Evolutionary conservation across 2,888 invertebrate species (phyloP).

Genomic region (Sisyra terminalis): DNA sequence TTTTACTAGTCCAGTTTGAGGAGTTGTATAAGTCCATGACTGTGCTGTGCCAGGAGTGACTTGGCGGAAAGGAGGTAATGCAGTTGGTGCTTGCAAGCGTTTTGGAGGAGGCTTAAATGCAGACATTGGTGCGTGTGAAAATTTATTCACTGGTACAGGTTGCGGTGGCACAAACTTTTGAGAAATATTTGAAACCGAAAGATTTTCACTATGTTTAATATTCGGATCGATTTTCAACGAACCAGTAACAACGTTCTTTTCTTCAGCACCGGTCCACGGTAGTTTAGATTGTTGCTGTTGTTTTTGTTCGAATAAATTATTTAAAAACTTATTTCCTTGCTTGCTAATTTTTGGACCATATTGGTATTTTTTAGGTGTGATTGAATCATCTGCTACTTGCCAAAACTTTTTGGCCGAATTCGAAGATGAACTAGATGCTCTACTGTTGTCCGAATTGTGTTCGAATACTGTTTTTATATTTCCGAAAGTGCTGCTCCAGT

Average conservation of each 20-base stretch:
- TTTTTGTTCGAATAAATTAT: slow-evolving; percentile 26
- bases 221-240: slow-evolving; percentile 25
- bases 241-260: slow-evolving; percentile 25
- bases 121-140: slow-evolving; percentile 61
- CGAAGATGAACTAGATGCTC: slow-evolving; percentile 32
- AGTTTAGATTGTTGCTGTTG: slow-evolving; percentile 21
- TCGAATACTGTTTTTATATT: slow-evolving; percentile 73
- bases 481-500: slow-evolving; percentile 72
- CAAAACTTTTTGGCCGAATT: slow-evolving; percentile 42
- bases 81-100: slow-evolving; percentile 20
- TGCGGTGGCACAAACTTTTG: slow-evolving; percentile 37
- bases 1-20: slow-evolving; percentile 7
- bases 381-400: slow-evolving; percentile 39
- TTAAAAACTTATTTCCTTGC: slow-evolving; percentile 21
- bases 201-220: slow-evolving; percentile 11
- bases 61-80: slow-evolving; percentile 25
- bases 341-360: slow-evolving; percentile 24
- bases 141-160: slow-evolving; percentile 48
- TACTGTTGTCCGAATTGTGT: slow-evolving; percentile 22
- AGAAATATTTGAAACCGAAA: slow-evolving; percentile 18
- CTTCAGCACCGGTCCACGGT: slow-evolving; percentile 30
- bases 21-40: slow-evolving; percentile 31
- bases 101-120: slow-evolving; percentile 47
- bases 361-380: not conserved
- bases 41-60: slow-evolving; percentile 20